phyloP scores from a whole-genome alignment of 2,113 vertebrate species.

The Caranx melampygus region DNA sequence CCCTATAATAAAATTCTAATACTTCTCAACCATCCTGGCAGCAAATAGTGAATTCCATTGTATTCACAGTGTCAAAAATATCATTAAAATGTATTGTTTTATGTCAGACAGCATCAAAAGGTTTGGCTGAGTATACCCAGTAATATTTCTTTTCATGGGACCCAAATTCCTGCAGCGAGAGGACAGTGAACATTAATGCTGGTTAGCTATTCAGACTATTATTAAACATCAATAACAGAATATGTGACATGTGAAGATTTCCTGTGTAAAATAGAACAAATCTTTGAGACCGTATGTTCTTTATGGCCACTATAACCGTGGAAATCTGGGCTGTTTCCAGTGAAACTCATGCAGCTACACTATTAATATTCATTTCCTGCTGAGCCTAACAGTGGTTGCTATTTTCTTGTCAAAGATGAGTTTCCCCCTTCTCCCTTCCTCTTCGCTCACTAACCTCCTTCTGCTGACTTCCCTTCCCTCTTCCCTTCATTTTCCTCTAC shows the following conservation, averaged over 20 bases:
- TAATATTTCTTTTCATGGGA: too few relatives aligned
- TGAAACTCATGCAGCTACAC: slow-evolving; percentile 25
- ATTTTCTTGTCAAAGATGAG: slow-evolving; percentile 46
- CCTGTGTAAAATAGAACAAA: background rate
- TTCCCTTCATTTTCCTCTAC: background rate
- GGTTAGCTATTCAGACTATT: too few relatives aligned
- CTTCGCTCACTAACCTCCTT: background rate
- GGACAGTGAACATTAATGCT: too few relatives aligned
- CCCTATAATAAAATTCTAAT: too few relatives aligned
- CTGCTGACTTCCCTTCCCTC: slow-evolving; percentile 4
- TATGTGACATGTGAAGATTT: background rate
- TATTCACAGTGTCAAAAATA: too few relatives aligned
- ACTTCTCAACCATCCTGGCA: too few relatives aligned
- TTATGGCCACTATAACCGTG: background rate
- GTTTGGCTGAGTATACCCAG: too few relatives aligned
- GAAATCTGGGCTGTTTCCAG: slow-evolving; percentile 32
- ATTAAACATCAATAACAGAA: too few relatives aligned
- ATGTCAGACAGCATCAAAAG: too few relatives aligned
- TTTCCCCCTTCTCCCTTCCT: slow-evolving; percentile 15
- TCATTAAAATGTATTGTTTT: too few relatives aligned
- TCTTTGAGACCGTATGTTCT: background rate
- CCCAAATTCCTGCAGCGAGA: too few relatives aligned
- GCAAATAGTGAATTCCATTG: too few relatives aligned
- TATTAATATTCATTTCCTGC: slow-evolving; percentile 60
- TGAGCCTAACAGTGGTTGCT: slow-evolving; percentile 45